Evolutionary conservation across 2,113 vertebrate species (phyloP), one percentile per base, ranked within the genome.

Genomic region (Shinisaurus crocodilurus): DNA sequence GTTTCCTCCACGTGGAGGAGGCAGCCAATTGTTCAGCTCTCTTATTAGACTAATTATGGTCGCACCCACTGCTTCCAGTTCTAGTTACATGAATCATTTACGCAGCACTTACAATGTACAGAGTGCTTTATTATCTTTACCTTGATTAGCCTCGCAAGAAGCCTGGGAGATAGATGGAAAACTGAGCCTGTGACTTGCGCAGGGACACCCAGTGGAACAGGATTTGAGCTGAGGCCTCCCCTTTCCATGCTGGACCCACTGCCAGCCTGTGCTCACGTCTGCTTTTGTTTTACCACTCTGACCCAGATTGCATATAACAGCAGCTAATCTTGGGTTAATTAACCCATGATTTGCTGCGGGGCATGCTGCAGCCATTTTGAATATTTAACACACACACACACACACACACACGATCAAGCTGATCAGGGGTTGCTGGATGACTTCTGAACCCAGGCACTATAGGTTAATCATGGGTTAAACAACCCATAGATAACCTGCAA

Each of bases 81-180:
- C 75, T 43, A 85, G 60, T 85, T 79, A 79, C 75, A 69, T 85
- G 82, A 90, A 90, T 85, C 45, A 85, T 90, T 90, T 85, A 85
- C 82, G 40, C 74, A 70, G 89, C 89, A 85, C 25, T 79, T 85
- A 50, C 63, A 79, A 54, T 79, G 63, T 50, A 77, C 9, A 45
- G n/a, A 79, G 60, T 90, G 82, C 60, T 90, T 90, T 85, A 85
- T 90, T 89, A 89, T 89, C 72, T 67, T 90, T 90, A 79, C 82
- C 72, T 85, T 85, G 82, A 77, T 85, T 85, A 79, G 82, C 27
- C 60, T 54, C 16, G 60, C 60, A 40, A 79, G 74, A 77, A 50
- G 43, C 45, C 45, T 77, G 43, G n/a, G 72, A 90, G 57, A 77
- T 60, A 70, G 50, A 76, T 34, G 32, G 34, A 63, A 60, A 43